Evolutionary conservation across 2,113 vertebrate species (phyloP).

Genomic region (Oncorhynchus mykiss): DNA sequence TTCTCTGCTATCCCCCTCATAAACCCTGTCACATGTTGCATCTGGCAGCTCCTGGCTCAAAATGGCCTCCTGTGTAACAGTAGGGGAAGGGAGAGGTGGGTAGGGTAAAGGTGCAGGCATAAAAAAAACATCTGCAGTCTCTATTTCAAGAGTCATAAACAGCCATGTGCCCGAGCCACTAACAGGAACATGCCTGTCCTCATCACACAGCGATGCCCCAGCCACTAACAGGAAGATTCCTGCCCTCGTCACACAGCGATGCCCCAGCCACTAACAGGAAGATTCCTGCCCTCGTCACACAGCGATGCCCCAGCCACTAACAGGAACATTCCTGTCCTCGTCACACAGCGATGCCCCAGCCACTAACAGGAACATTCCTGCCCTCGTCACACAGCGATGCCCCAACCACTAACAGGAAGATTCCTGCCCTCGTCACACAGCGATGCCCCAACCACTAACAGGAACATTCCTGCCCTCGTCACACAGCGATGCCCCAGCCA

Average conservation of each 20-base stretch:
- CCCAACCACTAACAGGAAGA: too few species aligned
- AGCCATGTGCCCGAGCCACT: slow-evolving; percentile 20
- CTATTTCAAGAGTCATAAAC: slow-evolving; percentile 62
- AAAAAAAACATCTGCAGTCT: slow-evolving; percentile 24
- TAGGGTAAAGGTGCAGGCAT: background rate
- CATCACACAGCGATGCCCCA: too few species aligned
- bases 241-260: too few species aligned
- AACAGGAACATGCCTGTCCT: too few species aligned
- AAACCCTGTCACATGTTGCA: slow-evolving; percentile 2
- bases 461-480: background rate
- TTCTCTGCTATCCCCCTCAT: slow-evolving; percentile 6
- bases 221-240: too few species aligned
- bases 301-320: slow-evolving; percentile 38
- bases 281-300: background rate
- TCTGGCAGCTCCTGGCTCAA: slow-evolving; percentile 8
- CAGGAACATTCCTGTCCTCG: slow-evolving; percentile 18
- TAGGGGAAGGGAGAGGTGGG: background rate
- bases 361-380: too few species aligned
- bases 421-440: too few species aligned
- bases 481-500: slow-evolving; percentile 28
- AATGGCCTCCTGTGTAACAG: background rate
- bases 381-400: too few species aligned
- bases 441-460: too few species aligned
- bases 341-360: too few species aligned
- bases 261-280: background rate